Evolutionary conservation across 2,113 vertebrate species (phyloP), one percentile per base, ranked within the genome.

Genomic region (Bos javanicus): DNA sequence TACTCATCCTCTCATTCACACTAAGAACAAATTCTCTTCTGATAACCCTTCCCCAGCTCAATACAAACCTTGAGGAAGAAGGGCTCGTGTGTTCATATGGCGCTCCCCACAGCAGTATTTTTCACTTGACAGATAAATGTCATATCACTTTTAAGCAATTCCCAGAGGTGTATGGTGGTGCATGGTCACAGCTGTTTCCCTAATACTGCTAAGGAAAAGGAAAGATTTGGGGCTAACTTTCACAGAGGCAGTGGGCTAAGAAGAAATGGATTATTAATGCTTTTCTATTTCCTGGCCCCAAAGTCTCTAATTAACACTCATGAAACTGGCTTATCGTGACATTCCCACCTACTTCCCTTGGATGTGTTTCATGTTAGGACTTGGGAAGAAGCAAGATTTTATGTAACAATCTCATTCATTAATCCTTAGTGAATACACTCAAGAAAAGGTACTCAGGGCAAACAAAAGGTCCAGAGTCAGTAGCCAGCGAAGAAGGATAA

Each of bases 221-320:
- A 97, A 91, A 96, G 84, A n/a, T 91, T 97, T 88, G 26, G 94
- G 85, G 87, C 59, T 91, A 81, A 57, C 96, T 94, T 96, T 82
- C 94, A 95, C 28, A 3, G 85, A 94, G 76, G 59, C 91, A 59
- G 57, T 50, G 23, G 60, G 57, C 82, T 84, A 87, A 92, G 56
- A 46, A 90, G 78, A 97, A 92, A 97, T 87, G 76, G 82, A 95
- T 94, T 82, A 39, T 50, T 11, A 2, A 28, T 80, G 81, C 76
- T 91, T 91, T 90, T 95, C 90, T 87, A 39, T 56, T 74, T 93
- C 86, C 48, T 84, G 39, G 46, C 88, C 43, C 80, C 57, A 67
- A 95, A 81, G n/a, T 89, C 85, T 97, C 95, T 87, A 62, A 97
- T 97, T 96, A 96, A 95, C 88, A 94, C 78, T 81, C 56, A n/a